Evolutionary conservation across 2,888 invertebrate genomes (phyloP), one percentile per base, ranked within the genome.

Genomic region (Polylopha cassiicola): DNA sequence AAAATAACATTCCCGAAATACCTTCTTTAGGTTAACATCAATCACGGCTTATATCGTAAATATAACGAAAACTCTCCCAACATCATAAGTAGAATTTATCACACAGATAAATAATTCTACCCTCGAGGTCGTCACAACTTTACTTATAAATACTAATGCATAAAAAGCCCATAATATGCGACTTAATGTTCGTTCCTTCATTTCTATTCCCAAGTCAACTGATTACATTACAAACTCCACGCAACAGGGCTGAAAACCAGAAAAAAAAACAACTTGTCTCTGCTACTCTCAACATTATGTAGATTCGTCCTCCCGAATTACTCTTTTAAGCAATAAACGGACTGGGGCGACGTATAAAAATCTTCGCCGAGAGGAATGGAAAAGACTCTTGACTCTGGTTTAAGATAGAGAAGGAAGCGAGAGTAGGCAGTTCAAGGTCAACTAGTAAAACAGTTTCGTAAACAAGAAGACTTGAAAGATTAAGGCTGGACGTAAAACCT

Each of bases 281-380:
- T 68, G 64, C 61, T 58, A 60, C 62, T 65, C 48, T 48, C 59
- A 64, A 66, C 73, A 77, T 81, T 81, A 82, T 81, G 81, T 73
- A 80, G 70, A 82, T 80, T 72, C 65, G 67, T 72, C 69, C 64
- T 68, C 59, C 60, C 53, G 73, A 79, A 79, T 79, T 77, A 79
- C 81, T 78, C 78, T 78, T 80, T 78, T 75, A 71, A 68, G 77
- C 75, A 75, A 79, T 78, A 81, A 80, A 81, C 73, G 71, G 67
- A 62, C 62, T 65, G 66, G 61, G 70, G 72, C 64, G 62, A 63
- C 65, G 70, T 71, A 74, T 69, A 73, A 76, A 77, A 78, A 73
- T 76, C 73, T 75, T 72, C 70, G 65, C 61, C 57, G 46, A 44
- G 57, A 65, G 64, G 58, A 64, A 64, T 66, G 62, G 63, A 61